Conservation (phyloP, 1,140 invertebrate genomes). For the Uloborus diversus region DNA sequence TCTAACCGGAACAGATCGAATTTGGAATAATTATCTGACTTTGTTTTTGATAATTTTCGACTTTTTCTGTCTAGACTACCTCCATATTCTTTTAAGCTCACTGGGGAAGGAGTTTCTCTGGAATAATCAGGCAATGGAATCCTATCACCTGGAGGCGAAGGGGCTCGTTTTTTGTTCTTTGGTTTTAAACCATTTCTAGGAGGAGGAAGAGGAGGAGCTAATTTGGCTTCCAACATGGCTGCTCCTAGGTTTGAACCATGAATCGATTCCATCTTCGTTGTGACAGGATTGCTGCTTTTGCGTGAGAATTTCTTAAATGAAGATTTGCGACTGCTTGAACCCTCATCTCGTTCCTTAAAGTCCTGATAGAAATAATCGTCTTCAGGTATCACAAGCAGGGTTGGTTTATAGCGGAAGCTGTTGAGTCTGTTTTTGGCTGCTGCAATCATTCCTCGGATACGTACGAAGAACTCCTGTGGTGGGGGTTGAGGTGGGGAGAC, state of each 20-base stretch:
- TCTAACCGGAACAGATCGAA: slow-evolving; percentile 53
- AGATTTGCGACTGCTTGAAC: not conserved
- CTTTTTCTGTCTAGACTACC: slow-evolving; percentile 30
- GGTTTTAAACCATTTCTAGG: slow-evolving; percentile 16
- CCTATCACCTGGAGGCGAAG: slow-evolving; percentile 37
- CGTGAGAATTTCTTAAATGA: slow-evolving; percentile 15
- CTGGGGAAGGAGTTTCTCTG: slow-evolving; percentile 20
- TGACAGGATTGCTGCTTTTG: not conserved
- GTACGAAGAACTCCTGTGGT: slow-evolving; percentile 83
- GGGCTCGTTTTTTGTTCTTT: slow-evolving; percentile 42
- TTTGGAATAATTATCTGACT: slow-evolving; percentile 38
- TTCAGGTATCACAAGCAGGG: slow-evolving; percentile 81
- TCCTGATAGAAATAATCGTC: slow-evolving; percentile 69
- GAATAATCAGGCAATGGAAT: not conserved
- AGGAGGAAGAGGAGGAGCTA: slow-evolving; percentile 39
- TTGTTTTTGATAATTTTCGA: not conserved
- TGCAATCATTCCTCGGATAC: slow-evolving; percentile 87
- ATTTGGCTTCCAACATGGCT: slow-evolving; percentile 35
- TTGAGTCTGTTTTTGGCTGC: slow-evolving; percentile 87
- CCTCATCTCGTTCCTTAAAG: slow-evolving; percentile 42
- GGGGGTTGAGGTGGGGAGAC: slow-evolving; percentile 75
- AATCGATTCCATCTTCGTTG: slow-evolving; percentile 27
- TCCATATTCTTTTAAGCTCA: slow-evolving; percentile 16
- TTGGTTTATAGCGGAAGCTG: slow-evolving; percentile 80
- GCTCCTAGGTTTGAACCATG: slow-evolving; percentile 43